A percentile compares a stretch with the other conserved stretches of the same genome.
Conservation (phyloP, 2,888 invertebrate genomes). For the Lasiommata megera region DNA sequence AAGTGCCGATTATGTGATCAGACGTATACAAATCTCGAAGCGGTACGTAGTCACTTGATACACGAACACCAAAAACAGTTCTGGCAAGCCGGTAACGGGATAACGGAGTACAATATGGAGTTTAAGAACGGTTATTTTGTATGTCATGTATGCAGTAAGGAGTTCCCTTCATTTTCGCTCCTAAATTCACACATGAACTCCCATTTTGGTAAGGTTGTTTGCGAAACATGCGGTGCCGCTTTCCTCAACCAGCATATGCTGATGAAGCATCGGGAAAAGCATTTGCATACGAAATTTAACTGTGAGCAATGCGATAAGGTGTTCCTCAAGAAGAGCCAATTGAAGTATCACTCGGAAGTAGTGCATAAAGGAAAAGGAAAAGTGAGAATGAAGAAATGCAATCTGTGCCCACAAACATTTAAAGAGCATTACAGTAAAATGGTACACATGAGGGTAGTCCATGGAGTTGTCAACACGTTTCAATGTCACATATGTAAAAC, state of each 20-base stretch:
- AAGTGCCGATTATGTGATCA: constrained; percentile 50
- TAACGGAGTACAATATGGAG: constrained; percentile 54
- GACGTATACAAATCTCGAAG: constrained; percentile 38
- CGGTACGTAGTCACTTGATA: constrained; percentile 45
- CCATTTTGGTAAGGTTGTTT: constrained; percentile 56
- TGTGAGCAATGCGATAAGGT: constrained; percentile 61
- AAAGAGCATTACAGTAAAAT: constrained; percentile 55
- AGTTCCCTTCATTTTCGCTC: constrained; percentile 46
- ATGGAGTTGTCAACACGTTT: constrained; percentile 47
- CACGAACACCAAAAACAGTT: constrained; percentile 43
- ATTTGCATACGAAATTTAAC: constrained; percentile 38
- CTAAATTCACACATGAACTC: constrained; percentile 53
- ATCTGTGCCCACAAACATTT: constrained; percentile 46
- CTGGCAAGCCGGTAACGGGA: constrained; percentile 45
- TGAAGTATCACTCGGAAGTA: constrained; percentile 64
- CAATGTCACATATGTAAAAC: constrained; percentile 48
- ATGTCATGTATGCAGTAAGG: constrained; percentile 50
- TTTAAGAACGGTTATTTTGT: constrained; percentile 39
- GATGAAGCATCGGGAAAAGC: constrained; percentile 49
- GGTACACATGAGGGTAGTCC: constrained; percentile 47
- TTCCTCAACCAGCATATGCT: constrained; percentile 51
- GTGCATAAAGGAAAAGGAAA: constrained; percentile 50
- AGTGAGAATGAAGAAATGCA: constrained; percentile 45
- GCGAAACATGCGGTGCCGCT: constrained; percentile 55
- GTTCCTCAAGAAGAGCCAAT: constrained; percentile 62